phyloP scores from a whole-genome alignment of 1,140 invertebrate species.

The Ctenoplectra terminalis region DNA sequence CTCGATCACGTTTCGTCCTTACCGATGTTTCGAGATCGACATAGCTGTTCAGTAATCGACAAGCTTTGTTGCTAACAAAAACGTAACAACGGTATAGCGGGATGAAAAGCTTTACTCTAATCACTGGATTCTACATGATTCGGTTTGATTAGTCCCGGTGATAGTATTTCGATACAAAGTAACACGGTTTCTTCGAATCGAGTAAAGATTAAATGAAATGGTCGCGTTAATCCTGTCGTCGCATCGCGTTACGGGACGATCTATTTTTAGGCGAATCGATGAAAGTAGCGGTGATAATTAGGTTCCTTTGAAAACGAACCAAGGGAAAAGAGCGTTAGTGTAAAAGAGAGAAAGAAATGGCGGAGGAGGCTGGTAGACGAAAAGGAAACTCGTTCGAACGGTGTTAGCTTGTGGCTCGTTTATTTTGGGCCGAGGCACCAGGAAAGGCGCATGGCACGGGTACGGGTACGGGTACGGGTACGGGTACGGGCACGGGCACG shows the following conservation, averaged over 20 bases:
- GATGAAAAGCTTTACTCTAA: no score
- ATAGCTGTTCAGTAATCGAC: no score
- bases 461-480: no score
- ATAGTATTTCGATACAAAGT: no score
- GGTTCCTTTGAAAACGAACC: slow-evolving; percentile 1
- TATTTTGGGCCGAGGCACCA: slow-evolving; percentile 51
- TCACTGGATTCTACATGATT: no score
- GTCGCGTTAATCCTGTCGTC: background rate
- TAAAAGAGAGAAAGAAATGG: slow-evolving; percentile 14
- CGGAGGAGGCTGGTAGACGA: background rate
- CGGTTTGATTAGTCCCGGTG: no score
- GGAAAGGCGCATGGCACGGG: background rate
- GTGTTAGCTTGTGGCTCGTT: slow-evolving; percentile 31
- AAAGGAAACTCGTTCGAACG: background rate
- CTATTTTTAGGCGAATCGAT: slow-evolving; percentile 40
- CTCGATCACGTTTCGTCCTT: no score
- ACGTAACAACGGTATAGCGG: no score
- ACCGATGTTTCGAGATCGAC: no score
- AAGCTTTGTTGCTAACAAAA: no score
- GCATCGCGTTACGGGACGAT: background rate
- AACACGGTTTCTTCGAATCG: background rate
- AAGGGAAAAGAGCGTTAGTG: no score
- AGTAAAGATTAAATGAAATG: background rate
- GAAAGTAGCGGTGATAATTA: slow-evolving; percentile 52
- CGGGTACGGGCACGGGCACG: background rate